Conservation (phyloP, 2,888 invertebrate genomes). For the Hydrotaea diabolus region DNA sequence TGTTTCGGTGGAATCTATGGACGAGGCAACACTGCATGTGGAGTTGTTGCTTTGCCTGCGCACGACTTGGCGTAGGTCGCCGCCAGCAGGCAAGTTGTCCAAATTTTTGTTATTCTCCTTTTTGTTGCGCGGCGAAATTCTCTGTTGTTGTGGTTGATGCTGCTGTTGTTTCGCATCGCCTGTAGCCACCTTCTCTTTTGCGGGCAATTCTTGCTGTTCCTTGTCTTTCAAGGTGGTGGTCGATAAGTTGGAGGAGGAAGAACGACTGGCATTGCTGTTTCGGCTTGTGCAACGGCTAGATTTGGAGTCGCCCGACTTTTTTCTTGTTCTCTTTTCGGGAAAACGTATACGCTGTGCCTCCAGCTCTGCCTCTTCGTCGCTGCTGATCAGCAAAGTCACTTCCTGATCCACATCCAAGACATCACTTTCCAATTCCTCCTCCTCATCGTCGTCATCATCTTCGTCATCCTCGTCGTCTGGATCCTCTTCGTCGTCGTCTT, state of each 20-base stretch:
- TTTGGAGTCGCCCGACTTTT: constrained; percentile 60
- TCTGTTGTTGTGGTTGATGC: neutral
- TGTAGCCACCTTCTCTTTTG: constrained; percentile 30
- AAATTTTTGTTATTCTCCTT: constrained; percentile 58
- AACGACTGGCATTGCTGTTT: constrained; percentile 37
- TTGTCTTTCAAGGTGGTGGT: constrained; percentile 7
- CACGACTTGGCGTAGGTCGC: neutral
- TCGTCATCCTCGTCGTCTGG: constrained; percentile 72
- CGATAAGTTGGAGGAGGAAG: neutral
- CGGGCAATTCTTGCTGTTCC: constrained; percentile 5
- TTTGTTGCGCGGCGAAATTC: constrained; percentile 7
- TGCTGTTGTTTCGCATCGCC: neutral
- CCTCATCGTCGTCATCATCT: constrained; percentile 71
- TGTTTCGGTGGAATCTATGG: constrained; percentile 68
- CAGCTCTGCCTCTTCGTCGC: constrained; percentile 77
- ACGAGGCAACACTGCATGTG: constrained; percentile 69
- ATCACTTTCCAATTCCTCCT: constrained; percentile 69
- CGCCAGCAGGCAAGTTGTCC: constrained; percentile 34
- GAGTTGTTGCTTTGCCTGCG: constrained; percentile 68
- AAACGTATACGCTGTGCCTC: constrained; percentile 77
- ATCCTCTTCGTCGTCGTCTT: constrained; percentile 68
- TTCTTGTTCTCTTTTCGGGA: constrained; percentile 69
- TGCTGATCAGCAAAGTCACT: constrained; percentile 74
- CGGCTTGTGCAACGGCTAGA: constrained; percentile 60
- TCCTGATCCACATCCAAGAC: constrained; percentile 71